Evolutionary conservation across 2,888 invertebrate genomes (phyloP).

Genomic region (Reticulitermes lucifugus): DNA sequence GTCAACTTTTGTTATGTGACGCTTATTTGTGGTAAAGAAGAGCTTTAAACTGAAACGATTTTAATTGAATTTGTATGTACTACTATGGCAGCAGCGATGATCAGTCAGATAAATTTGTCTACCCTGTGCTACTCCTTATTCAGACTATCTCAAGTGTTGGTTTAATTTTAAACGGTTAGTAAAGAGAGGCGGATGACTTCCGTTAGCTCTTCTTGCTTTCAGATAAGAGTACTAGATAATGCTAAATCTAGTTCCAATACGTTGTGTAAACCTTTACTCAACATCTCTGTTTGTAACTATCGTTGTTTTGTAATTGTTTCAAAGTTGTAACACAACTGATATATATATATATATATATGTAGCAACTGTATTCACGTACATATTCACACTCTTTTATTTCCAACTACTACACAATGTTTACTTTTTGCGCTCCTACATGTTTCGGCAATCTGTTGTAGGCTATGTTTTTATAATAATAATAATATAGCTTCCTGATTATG

Average conservation of each 20-base stretch:
- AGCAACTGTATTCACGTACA: too few relatives aligned
- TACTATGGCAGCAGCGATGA: background rate
- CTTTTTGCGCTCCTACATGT: too few relatives aligned
- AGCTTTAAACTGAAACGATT: background rate
- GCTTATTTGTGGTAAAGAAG: background rate
- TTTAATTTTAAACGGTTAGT: slow-evolving; percentile 10
- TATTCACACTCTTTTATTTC: too few relatives aligned
- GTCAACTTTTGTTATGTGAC: background rate
- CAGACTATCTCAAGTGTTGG: slow-evolving; percentile 20
- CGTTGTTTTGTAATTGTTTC: too few relatives aligned
- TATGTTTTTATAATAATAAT: too few relatives aligned
- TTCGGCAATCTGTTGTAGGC: too few relatives aligned
- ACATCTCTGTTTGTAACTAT: background rate
- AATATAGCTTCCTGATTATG: too few relatives aligned
- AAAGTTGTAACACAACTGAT: too few relatives aligned
- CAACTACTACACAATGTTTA: too few relatives aligned
- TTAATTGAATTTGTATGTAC: slow-evolving; percentile 6
- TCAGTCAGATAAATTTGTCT: slow-evolving; percentile 33
- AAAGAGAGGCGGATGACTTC: background rate
- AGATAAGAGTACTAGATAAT: background rate
- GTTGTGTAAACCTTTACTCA: background rate
- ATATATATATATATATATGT: too few relatives aligned
- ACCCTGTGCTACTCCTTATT: background rate
- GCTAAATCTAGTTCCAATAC: too few relatives aligned
- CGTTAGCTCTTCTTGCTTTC: background rate